Conservation (phyloP, 2,113 vertebrate genomes). For the Dromas ardeola region DNA sequence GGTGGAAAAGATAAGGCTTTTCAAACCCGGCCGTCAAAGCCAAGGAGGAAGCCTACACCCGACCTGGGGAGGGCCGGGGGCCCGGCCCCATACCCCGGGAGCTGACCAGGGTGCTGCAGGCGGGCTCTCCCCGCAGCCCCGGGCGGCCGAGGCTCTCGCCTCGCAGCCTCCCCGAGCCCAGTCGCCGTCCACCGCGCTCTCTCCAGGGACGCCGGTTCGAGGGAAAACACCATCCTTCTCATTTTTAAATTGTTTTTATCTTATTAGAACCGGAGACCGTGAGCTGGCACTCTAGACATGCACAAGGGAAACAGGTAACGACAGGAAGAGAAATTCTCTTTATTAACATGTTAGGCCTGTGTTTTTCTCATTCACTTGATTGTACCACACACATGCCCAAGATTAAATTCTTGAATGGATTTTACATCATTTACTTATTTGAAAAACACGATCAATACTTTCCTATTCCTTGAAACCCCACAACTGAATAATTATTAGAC, state of each 20-base stretch:
- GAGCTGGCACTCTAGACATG: neutral
- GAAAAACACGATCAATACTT: neutral
- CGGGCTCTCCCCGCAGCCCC: neutral
- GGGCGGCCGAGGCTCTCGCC: fast-evolving
- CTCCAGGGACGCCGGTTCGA: fast-evolving
- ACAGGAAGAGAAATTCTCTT: neutral
- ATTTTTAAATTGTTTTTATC: fast-evolving
- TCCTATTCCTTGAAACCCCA: neutral
- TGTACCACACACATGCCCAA: fast-evolving
- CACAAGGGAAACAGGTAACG: neutral
- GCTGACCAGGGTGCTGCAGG: slow-evolving; percentile 43
- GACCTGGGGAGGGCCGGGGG: neutral
- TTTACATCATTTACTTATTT: neutral
- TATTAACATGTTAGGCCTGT: neutral
- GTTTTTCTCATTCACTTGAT: neutral
- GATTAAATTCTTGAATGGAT: neutral
- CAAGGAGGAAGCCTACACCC: fast-evolving
- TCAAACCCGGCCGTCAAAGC: fast-evolving
- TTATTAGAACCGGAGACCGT: fast-evolving
- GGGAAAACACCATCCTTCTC: neutral
- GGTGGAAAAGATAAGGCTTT: neutral
- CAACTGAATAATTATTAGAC: neutral
- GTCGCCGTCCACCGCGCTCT: neutral
- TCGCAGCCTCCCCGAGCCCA: neutral
- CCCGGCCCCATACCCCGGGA: neutral